phyloP scores from a whole-genome alignment of 2,113 vertebrate genomes.

The Limanda limanda region DNA sequence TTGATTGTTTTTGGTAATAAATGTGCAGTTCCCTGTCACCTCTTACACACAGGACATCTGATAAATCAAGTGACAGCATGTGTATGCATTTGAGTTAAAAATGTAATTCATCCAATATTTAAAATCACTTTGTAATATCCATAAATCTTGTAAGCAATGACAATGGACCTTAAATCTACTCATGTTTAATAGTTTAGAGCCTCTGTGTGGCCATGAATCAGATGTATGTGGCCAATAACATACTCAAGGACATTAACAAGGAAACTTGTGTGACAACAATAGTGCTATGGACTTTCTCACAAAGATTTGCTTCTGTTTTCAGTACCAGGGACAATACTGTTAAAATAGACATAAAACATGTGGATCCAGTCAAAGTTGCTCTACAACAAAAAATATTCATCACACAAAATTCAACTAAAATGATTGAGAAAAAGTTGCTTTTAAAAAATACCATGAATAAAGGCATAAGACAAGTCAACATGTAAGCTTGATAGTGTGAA shows the following conservation, averaged over 20 bases:
- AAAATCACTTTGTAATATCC: not conserved
- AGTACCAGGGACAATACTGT: not conserved
- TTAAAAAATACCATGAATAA: not conserved
- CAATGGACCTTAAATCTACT: conserved; percentile 4
- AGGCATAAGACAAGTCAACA: not conserved
- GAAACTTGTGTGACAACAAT: conserved; percentile 29
- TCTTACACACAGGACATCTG: not conserved
- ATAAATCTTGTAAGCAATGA: not conserved
- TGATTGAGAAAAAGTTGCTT: not conserved
- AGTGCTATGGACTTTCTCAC: conserved; percentile 9
- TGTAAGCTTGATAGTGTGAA: not conserved
- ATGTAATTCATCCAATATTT: not conserved
- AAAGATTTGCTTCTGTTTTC: conserved; percentile 18
- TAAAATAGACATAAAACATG: not conserved
- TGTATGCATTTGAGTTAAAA: not conserved
- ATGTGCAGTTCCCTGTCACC: not conserved
- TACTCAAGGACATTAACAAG: conserved; percentile 75
- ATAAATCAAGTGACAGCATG: not conserved
- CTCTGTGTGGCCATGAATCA: conserved; percentile 47
- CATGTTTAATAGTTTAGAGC: conserved; percentile 23
- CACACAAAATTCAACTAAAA: not conserved
- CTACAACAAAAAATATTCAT: not conserved
- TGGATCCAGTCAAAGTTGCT: conserved; percentile 1
- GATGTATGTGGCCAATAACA: conserved; percentile 75
- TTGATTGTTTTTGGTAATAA: conserved; percentile 4